Evolutionary conservation across 2,113 vertebrate species (phyloP).

Genomic region (Sterrhoptilus dennistouni): DNA sequence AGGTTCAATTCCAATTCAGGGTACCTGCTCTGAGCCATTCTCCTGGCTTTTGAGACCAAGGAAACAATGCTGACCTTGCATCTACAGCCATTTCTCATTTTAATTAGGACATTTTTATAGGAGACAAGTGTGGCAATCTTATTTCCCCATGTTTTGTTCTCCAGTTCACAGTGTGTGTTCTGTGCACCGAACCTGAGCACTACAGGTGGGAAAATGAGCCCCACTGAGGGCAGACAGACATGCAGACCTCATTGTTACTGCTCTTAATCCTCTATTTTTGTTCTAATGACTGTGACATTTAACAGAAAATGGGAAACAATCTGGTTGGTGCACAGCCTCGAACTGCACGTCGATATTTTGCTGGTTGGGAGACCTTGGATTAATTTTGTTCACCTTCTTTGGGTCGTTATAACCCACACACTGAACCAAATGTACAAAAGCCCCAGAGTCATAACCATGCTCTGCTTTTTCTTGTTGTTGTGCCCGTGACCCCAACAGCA

Average conservation of each 20-base stretch:
- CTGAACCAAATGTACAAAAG: background rate
- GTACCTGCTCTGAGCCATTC: background rate
- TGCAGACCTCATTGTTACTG: background rate
- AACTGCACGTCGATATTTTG: background rate
- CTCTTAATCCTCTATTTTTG: background rate
- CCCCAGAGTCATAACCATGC: background rate
- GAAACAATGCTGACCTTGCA: background rate
- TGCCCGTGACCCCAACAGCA: background rate
- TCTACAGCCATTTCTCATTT: background rate
- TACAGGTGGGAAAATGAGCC: background rate
- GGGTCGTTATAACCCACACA: background rate
- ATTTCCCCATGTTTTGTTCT: background rate
- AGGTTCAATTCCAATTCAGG: background rate
- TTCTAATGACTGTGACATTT: background rate
- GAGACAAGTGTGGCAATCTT: background rate
- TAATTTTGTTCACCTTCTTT: background rate
- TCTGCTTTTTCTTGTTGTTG: background rate
- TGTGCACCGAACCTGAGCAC: background rate
- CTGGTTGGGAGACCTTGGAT: background rate
- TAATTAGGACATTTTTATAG: background rate
- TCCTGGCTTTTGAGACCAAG: background rate
- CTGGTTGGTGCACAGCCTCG: background rate
- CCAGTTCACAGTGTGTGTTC: background rate
- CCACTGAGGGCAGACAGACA: background rate
- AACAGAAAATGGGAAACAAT: background rate